Evolutionary conservation across 2,888 invertebrate genomes (phyloP), one percentile per base, ranked within the genome.

Genomic region (Mystacides longicornis): DNA sequence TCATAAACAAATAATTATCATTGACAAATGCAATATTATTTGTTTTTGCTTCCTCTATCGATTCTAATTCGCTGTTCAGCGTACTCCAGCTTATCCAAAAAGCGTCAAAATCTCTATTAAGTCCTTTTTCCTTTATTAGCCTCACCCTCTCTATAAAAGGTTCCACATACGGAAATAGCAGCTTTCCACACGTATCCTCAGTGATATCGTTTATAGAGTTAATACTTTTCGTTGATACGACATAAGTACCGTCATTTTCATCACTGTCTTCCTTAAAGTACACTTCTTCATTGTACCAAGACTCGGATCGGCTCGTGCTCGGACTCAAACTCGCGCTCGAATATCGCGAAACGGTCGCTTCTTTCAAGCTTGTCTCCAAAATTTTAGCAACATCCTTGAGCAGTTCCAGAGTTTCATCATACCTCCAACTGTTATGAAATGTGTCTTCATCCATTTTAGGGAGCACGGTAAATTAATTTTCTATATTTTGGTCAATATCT

Each of bases 111-210:
- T 21, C 23, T 48, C 21, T 22, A 5, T 22, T 23, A 7, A 14
- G 3, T 11, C 2, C 22, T 11, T 48, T n/a, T 23, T 48, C 5
- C 14, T 23, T 48, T 4, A 20, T 48, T 48, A 20, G 2, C 7
- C 14, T 21, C 2, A 23, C 23, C 11, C 20, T 20, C n/a, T 23
- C 21, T 48, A 23, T 48, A 16, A 48, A 48, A 2, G 22, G 2
- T 48, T 48, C 48, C 2, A 48, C 48, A 23, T 23, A 48, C 22
- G 48, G 48, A 23, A 48, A 48, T 7, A 16, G 3, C 3, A 37
- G 16, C 16, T 37, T 37, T 14, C 3, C 4, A 14, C 14, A 37
- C 16, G 14, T 16, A 3, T 37, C 14, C 14, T 37, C 37, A 37
- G 7, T 37, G 14, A n/a, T 14, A n/a, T n/a, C 37, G 3, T 14